Evolutionary conservation across 64 coral and sea anemone species (phyloP), one percentile per base, ranked within the genome.

Genomic region (Pocillopora damicornis): DNA sequence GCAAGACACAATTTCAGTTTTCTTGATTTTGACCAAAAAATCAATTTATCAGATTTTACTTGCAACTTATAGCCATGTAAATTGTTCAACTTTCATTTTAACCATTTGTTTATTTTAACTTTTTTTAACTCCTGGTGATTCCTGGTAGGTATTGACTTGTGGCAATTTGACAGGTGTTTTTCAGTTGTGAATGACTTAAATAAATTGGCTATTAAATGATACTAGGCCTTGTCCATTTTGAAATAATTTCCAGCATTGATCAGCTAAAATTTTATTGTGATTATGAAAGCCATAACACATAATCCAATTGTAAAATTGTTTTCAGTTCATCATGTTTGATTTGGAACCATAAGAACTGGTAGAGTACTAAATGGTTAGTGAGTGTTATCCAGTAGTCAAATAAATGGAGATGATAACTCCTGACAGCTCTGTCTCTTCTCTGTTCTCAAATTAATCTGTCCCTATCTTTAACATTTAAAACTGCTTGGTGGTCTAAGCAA

Each of bases 351-450:
- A 8, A 35, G 60, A 30, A 56, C 22, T 79, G 58, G 56, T 71
- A 71, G 12, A 45, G 11, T 15, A 20, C 16, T 83, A 61, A 67
- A 68, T 37, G 65, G 15, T 83, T 16, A 67, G 35, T 83, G 61
- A 20, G 56, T 85, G 9, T 85, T 72, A 57, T 36, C 81, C 81
- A 71, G 65, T 85, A 85, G 81, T 85, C 36, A 72, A 85, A 85
- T 85, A 85, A 85, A 85, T 22, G 64, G 81, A 72, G 81, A 58
- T 72, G 37, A 16, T 45, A 56, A 14, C 81, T 85, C 81, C 81
- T 30, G 30, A 30, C 30, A 58, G 37, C 23, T 69, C 62, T 83
- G 63, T 73, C 63, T 85, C 59, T 73, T 77, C 75, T 63, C 20
- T 37, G 66, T 42, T 9, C 65, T 58, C 56, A 22, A 73, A 58